These are phyloP conservation scores for Plebejus anna DNA, from an alignment of 2,888 invertebrate genomes.

Conservation along the genomic window DNA sequence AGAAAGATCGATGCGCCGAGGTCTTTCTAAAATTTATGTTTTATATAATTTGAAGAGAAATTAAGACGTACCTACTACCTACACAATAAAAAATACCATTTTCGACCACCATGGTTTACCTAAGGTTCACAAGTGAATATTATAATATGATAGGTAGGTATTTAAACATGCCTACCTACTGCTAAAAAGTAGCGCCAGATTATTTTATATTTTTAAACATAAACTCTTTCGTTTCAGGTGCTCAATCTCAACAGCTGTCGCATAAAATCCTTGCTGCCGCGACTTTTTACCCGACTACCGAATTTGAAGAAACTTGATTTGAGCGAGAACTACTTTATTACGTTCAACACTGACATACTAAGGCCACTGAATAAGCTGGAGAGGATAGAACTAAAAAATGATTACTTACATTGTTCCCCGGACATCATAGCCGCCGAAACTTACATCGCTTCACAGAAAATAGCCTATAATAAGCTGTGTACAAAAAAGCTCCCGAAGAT, in stretches of 20 bases:
- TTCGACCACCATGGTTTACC: no score
- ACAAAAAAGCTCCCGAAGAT: constrained; percentile 66
- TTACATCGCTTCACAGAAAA: constrained; percentile 61
- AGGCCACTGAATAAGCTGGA: constrained; percentile 69
- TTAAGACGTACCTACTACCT: no score
- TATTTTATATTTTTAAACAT: no score
- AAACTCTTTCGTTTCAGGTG: constrained; percentile 56
- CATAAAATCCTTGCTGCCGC: constrained; percentile 74
- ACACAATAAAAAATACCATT: no score
- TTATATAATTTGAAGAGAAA: no score
- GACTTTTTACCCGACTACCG: constrained; percentile 76
- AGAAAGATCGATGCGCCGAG: background rate
- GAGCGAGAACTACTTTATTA: constrained; percentile 81
- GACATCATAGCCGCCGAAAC: constrained; percentile 61
- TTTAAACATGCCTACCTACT: no score
- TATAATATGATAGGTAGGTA: no score
- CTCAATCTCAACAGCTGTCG: constrained; percentile 81
- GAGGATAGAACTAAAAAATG: constrained; percentile 75
- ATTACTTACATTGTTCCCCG: constrained; percentile 78
- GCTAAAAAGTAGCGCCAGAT: no score
- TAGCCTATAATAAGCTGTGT: constrained; percentile 72
- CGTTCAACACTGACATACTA: constrained; percentile 70
- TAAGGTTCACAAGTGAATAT: no score
- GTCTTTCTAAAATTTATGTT: no score
- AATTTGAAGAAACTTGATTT: constrained; percentile 79